Conservation (phyloP, 2,113 vertebrate genomes). For the Epinephelus lanceolatus region DNA sequence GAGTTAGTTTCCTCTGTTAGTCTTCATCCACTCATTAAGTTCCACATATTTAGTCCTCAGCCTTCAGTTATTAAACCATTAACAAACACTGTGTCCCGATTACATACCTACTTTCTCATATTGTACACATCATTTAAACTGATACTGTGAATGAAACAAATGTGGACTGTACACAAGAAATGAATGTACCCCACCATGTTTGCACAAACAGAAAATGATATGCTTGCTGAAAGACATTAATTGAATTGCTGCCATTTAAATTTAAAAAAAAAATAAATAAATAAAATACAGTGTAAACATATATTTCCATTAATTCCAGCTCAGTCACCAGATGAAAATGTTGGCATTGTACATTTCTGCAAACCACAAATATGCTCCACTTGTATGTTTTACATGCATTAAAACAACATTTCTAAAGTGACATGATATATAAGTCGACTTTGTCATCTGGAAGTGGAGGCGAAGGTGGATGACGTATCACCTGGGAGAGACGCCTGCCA, state of each 20-base stretch:
- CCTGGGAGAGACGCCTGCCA: no score
- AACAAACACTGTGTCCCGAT: conserved; percentile 4
- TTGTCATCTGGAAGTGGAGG: no score
- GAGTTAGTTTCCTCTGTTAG: conserved; percentile 10
- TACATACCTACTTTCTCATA: background rate
- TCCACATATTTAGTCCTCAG: background rate
- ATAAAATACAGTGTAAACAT: background rate
- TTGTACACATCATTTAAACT: background rate
- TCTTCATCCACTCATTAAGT: background rate
- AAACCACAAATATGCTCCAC: no score
- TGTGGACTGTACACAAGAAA: background rate
- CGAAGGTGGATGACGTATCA: no score
- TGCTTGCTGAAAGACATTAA: background rate
- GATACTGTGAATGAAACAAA: background rate
- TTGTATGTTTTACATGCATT: no score
- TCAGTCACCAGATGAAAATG: no score
- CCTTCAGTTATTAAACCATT: conserved; percentile 9
- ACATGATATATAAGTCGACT: no score
- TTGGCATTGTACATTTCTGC: no score
- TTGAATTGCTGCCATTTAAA: background rate
- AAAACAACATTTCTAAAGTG: no score
- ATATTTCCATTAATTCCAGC: background rate
- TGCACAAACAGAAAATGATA: background rate
- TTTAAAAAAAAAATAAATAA: background rate
- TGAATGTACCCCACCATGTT: no score